These are phyloP conservation scores for Nasonia vitripennis DNA, from an alignment of 1,140 invertebrate genomes.

Conservation along the genomic window DNA sequence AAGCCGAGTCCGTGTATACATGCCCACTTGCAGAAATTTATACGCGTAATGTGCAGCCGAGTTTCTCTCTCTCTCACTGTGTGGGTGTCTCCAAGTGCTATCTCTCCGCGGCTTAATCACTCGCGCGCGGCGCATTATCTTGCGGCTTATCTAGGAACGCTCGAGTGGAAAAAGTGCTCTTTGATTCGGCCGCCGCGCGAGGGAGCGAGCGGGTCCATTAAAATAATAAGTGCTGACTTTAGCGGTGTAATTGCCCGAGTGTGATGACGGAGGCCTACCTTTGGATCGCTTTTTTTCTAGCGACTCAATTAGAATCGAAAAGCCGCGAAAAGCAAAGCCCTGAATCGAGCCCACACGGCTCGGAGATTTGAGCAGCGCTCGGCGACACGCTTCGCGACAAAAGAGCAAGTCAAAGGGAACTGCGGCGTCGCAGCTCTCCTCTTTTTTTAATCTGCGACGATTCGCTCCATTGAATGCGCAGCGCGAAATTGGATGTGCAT, in stretches of 20 bases:
- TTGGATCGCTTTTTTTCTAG: background rate
- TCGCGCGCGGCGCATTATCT: background rate
- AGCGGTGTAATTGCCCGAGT: slow-evolving; percentile 12
- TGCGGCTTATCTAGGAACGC: slow-evolving; percentile 20
- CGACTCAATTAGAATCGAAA: background rate
- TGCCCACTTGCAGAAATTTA: background rate
- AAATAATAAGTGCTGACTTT: slow-evolving; percentile 28
- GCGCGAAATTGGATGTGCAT: slow-evolving; percentile 27
- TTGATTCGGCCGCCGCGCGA: background rate
- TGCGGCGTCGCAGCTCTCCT: background rate
- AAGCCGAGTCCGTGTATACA: background rate
- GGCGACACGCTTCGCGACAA: background rate
- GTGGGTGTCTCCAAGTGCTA: background rate
- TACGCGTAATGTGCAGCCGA: background rate
- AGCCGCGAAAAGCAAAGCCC: no score
- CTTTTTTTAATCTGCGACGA: background rate
- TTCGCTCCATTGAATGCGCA: background rate
- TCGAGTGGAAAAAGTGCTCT: slow-evolving; percentile 18
- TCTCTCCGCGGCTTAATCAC: slow-evolving; percentile 20
- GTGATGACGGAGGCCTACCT: background rate
- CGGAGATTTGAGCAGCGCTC: background rate
- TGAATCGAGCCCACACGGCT: background rate
- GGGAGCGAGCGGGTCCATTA: background rate
- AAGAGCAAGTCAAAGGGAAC: slow-evolving; percentile 13
- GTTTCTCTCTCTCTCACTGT: background rate